Conservation (phyloP, 1,140 invertebrate species). For the Reticulitermes speratus region DNA sequence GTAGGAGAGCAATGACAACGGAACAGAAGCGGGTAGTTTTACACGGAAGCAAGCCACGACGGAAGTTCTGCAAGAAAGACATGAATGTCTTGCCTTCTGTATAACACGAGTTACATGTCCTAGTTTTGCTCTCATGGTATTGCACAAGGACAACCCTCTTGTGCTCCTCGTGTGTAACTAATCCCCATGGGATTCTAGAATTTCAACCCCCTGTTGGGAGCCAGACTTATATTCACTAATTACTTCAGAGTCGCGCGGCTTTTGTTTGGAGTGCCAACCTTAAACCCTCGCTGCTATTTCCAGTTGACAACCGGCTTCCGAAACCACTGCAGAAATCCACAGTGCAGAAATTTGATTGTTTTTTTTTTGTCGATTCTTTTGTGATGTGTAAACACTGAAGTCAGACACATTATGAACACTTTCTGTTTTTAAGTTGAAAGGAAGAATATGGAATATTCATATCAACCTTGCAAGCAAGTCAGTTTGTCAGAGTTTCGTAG, state of each 20-base stretch:
- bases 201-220: constrained; percentile 9
- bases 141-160: not conserved
- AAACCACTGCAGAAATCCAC: too few species aligned
- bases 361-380: too few species aligned
- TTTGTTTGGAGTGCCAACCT: constrained; percentile 24
- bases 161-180: constrained; percentile 14
- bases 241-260: constrained; percentile 25
- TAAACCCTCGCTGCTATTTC: constrained; percentile 19
- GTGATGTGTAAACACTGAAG: too few species aligned
- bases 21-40: not conserved
- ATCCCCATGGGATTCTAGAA: constrained; percentile 24
- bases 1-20: not conserved
- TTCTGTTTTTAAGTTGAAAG: too few species aligned
- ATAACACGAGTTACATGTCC: not conserved
- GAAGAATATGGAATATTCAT: too few species aligned
- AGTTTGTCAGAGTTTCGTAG: too few species aligned
- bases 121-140: not conserved
- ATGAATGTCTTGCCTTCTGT: not conserved
- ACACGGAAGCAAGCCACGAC: not conserved
- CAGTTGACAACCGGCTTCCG: not conserved
- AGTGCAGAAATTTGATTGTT: too few species aligned
- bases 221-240: constrained; percentile 30
- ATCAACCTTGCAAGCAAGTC: too few species aligned
- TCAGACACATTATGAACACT: too few species aligned
- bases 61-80: not conserved